These are phyloP conservation scores for Lissocephala sabroskyi DNA, from an alignment of 2,888 invertebrate species.

Conservation along the genomic window DNA sequence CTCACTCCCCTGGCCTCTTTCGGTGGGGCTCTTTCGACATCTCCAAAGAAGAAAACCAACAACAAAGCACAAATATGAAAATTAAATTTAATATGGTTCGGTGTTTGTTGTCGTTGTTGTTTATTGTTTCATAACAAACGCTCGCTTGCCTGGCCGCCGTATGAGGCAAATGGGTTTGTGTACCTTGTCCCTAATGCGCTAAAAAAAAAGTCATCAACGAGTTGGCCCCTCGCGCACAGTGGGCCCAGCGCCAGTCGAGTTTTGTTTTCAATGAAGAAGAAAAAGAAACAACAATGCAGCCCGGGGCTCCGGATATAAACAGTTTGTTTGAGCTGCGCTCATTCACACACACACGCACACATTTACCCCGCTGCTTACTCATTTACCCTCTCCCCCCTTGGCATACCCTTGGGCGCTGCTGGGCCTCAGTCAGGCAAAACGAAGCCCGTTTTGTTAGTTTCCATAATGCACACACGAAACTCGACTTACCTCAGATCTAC, in stretches of 20 bases:
- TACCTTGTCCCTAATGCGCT: conserved; percentile 63
- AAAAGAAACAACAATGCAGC: conserved; percentile 59
- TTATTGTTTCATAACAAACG: conserved; percentile 63
- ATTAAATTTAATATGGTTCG: conserved; percentile 4
- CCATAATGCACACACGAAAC: conserved; percentile 57
- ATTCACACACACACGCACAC: conserved; percentile 29
- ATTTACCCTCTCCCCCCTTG: conserved; percentile 13
- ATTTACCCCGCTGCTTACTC: conserved; percentile 5
- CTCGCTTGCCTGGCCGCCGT: too few species aligned
- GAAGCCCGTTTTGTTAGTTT: conserved; percentile 59
- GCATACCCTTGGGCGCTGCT: conserved; percentile 53
- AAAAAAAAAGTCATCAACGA: conserved; percentile 28
- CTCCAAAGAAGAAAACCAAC: too few species aligned
- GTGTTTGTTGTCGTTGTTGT: conserved; percentile 25
- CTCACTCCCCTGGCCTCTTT: neutral
- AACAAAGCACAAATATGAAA: neutral
- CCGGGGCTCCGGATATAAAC: conserved; percentile 63
- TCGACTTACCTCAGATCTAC: conserved; percentile 27
- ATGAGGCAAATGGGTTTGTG: conserved; percentile 56
- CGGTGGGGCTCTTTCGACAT: neutral
- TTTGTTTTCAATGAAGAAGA: conserved; percentile 57
- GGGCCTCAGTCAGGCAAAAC: conserved; percentile 54
- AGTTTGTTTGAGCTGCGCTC: conserved; percentile 38
- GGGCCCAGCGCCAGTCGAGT: too few species aligned
- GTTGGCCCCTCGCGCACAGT: too few species aligned